Evolutionary conservation across 2,888 invertebrate genomes (phyloP), one percentile per base, ranked within the genome.

Genomic region (Nesidiocoris tenuis): DNA sequence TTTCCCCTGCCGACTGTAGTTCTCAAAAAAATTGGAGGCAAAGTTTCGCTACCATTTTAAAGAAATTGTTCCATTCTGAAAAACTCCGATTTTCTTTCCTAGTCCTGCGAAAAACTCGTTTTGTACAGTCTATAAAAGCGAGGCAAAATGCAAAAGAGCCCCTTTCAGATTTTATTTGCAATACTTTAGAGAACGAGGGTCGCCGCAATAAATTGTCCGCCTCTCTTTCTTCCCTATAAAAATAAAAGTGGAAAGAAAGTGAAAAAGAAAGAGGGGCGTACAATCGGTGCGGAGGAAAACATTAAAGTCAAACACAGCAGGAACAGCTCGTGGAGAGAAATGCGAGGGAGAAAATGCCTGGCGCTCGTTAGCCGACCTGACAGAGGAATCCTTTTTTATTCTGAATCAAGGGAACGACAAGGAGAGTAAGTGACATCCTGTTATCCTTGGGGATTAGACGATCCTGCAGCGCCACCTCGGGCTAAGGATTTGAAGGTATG

Each of bases 381-480:
- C 72, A 72, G 72, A 16, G 72, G 72, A 72, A 72, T 63, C 63
- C 72, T 72, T 72, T n/a, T 72, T 72, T 72, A 72, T 64, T 72
- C 64, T 63, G 64, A 72, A 72, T 61, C 72, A 55, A 61, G 5
- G 59, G 59, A 59, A 19, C 59, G 19, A n/a, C 18, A n/a, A 19
- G 63, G 21, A 25, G 71, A 72, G 61, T 18, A 72, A 72, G 72
- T 72, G 72, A 72, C 72, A 72, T 72, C 72, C 72, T 72, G 72
- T 72, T 72, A 72, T 72, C 72, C 72, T 19, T 54, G 39, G 72
- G 72, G 72, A 72, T 72, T 72, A 72, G 54, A 17, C 17, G 19
- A 2, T 17, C 59, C 16, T 19, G 5, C 19, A 18, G 59, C 3
- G 19, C 59, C 59, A 17, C 59, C 59, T 59, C 59, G 39, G 12